Percentiles rank a stretch among this genome's conserved stretches.
Conservation (phyloP, 1,140 invertebrate genomes). For the Monomorium pharaonis region DNA sequence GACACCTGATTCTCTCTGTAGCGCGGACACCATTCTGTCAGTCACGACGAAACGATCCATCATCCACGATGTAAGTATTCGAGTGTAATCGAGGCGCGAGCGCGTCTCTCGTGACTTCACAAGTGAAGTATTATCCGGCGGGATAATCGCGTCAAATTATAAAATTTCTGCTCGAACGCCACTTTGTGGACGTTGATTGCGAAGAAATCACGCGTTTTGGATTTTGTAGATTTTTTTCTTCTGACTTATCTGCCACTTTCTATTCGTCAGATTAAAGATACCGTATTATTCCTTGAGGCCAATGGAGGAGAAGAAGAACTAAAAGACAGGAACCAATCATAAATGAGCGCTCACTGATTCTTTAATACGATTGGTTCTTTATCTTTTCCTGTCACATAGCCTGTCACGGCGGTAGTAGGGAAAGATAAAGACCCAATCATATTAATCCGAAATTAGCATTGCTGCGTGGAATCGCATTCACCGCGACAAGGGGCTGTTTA, state of each 20-base stretch:
- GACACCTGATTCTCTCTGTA: conserved; percentile 68
- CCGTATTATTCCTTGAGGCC: neutral
- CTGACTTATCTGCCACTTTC: neutral
- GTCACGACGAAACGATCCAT: conserved; percentile 46
- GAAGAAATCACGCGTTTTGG: neutral
- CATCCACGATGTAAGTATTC: conserved; percentile 40
- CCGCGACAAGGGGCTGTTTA: too few species aligned
- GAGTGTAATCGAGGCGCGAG: conserved; percentile 17
- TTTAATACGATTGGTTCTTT: too few species aligned
- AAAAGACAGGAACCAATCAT: too few species aligned
- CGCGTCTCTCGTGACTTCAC: neutral
- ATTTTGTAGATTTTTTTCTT: neutral
- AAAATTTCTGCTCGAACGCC: neutral
- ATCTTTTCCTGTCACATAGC: too few species aligned
- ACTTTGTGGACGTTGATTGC: neutral
- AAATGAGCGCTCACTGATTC: too few species aligned
- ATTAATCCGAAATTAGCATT: too few species aligned
- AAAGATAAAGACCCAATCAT: too few species aligned
- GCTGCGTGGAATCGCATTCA: too few species aligned
- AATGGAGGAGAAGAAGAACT: too few species aligned
- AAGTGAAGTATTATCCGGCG: neutral
- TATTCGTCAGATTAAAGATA: neutral
- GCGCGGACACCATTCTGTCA: conserved; percentile 47
- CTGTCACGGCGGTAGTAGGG: too few species aligned
- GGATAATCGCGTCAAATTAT: neutral